These are phyloP conservation scores for Andrena cerasifolii DNA, from an alignment of 1,140 invertebrate species.

Conservation along the genomic window DNA sequence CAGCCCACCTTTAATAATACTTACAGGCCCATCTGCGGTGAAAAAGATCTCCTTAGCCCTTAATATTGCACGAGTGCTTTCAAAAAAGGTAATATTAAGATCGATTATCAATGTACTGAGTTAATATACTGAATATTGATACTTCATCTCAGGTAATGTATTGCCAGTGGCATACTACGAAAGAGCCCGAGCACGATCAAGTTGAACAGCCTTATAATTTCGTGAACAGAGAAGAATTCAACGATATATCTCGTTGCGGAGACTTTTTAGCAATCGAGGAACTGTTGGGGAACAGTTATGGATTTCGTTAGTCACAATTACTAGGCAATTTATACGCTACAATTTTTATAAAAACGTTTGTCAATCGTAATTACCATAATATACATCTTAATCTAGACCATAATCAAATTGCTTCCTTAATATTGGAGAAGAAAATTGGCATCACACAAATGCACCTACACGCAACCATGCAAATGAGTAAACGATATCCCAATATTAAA, in stretches of 20 bases:
- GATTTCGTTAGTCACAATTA: constrained; percentile 68
- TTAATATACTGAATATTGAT: neutral
- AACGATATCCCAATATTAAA: constrained; percentile 67
- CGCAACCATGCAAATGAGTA: constrained; percentile 66
- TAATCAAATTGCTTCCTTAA: constrained; percentile 61
- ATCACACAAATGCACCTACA: constrained; percentile 70
- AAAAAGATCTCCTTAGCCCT: constrained; percentile 64
- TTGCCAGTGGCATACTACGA: constrained; percentile 70
- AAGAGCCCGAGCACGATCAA: constrained; percentile 39
- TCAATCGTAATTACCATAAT: neutral
- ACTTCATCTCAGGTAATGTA: constrained; percentile 62
- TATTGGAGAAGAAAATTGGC: constrained; percentile 70
- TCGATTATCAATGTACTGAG: neutral
- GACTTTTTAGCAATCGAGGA: constrained; percentile 72
- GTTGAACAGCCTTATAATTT: constrained; percentile 57
- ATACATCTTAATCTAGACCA: constrained; percentile 54
- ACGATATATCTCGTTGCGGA: constrained; percentile 61
- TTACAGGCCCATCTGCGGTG: constrained; percentile 69
- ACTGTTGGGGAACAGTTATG: constrained; percentile 70
- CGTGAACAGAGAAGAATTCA: constrained; percentile 63
- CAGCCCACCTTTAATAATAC: constrained; percentile 66
- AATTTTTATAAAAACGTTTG: neutral
- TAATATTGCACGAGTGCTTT: constrained; percentile 45
- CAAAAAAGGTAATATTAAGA: constrained; percentile 60
- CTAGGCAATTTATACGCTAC: neutral